A percentile compares a stretch with the other conserved stretches of the same genome.
Evolutionary conservation across 2,797 vertebrate species (phyloP).

Genomic region (Poecilia wingei): DNA sequence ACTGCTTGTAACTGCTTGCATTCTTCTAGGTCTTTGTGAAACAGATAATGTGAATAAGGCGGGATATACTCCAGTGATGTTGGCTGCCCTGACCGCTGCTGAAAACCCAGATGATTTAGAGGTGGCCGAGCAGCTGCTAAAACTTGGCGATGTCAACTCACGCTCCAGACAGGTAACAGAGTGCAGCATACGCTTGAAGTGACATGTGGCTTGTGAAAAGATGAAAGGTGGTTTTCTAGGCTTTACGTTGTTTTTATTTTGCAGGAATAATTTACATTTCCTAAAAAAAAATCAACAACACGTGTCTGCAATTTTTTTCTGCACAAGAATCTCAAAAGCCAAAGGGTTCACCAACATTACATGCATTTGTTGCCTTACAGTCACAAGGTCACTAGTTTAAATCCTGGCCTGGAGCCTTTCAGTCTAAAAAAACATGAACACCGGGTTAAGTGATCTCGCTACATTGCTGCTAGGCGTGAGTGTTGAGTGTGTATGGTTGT

Average conservation of each 20-base stretch:
- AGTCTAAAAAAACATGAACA: not conserved
- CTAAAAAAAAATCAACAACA: not conserved
- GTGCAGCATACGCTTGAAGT: not conserved
- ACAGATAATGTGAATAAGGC: constrained; percentile 94
- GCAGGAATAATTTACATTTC: not conserved
- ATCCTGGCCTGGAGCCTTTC: not conserved
- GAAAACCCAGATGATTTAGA: constrained; percentile 91
- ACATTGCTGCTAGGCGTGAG: not conserved
- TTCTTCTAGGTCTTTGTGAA: constrained; percentile 86
- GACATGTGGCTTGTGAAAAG: not conserved
- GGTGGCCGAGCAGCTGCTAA: constrained; percentile 89
- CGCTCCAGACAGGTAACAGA: constrained; percentile 87
- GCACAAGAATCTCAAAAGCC: not conserved
- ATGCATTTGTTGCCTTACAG: not conserved
- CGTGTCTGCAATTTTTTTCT: not conserved
- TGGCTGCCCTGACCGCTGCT: constrained; percentile 89
- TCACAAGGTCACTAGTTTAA: not conserved
- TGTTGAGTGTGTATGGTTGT: not conserved
- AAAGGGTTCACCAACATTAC: not conserved
- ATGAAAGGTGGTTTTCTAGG: constrained; percentile 22
- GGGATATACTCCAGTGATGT: constrained; percentile 95
- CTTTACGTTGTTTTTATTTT: constrained; percentile 15
- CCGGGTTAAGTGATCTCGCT: not conserved
- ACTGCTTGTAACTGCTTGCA: constrained; percentile 1
- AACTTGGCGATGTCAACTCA: constrained; percentile 89